Conservation (phyloP, 1,140 invertebrate genomes). For the Drosophila auraria region DNA sequence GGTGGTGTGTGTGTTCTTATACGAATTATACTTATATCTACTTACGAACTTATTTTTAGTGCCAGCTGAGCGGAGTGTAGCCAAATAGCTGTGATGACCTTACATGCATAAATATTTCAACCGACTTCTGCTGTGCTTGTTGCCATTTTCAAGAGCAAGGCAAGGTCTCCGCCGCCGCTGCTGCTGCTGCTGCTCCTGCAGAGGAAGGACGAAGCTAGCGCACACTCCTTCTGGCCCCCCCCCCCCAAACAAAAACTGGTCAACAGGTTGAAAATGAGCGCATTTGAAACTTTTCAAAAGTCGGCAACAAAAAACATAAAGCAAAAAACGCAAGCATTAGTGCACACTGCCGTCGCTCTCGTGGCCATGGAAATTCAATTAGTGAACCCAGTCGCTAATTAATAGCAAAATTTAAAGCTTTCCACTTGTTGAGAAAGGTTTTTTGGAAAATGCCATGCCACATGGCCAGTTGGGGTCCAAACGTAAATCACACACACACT, state of each 20-base stretch:
- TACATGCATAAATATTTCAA: conserved; percentile 80
- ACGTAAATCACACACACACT: conserved; percentile 16
- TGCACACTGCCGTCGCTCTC: neutral
- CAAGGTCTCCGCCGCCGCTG: conserved; percentile 64
- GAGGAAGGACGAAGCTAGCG: conserved; percentile 59
- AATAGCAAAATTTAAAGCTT: conserved; percentile 72
- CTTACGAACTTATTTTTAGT: conserved; percentile 64
- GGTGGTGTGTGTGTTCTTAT: conserved; percentile 1
- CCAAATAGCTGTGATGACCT: conserved; percentile 74
- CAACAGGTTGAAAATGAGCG: conserved; percentile 68
- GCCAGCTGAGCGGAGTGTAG: conserved; percentile 67
- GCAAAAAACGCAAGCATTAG: conserved; percentile 11
- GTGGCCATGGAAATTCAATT: conserved; percentile 77
- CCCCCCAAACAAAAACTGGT: conserved; percentile 28
- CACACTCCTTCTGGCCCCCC: neutral
- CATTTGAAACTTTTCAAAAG: conserved; percentile 40
- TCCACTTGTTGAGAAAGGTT: conserved; percentile 72
- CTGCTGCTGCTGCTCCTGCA: conserved; percentile 15
- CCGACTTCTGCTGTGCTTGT: conserved; percentile 60
- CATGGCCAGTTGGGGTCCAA: conserved; percentile 36
- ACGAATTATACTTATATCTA: conserved; percentile 45
- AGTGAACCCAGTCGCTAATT: conserved; percentile 63
- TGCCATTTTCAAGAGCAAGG: conserved; percentile 78
- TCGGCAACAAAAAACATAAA: conserved; percentile 21
- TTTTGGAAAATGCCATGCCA: conserved; percentile 37